Percentiles rank a stretch among this genome's conserved stretches.
Evolutionary conservation across 1,140 invertebrate species (phyloP).

Genomic region (Conopomorpha cramerella): DNA sequence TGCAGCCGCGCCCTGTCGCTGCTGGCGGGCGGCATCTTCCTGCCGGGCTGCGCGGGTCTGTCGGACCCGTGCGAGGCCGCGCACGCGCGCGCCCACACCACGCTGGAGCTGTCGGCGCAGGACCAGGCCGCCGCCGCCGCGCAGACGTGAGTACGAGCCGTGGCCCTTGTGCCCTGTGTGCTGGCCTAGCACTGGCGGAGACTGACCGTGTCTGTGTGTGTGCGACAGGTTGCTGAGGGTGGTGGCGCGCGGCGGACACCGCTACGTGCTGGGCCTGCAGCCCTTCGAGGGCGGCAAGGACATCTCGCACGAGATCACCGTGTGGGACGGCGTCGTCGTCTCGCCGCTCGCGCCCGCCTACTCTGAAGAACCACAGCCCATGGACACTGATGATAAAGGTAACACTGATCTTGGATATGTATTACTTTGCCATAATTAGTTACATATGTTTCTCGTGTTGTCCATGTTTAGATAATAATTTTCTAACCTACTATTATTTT

Average conservation of each 20-base stretch:
- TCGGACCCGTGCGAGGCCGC: slow-evolving; percentile 93
- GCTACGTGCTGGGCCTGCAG: slow-evolving; percentile 83
- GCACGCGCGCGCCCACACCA: slow-evolving; percentile 86
- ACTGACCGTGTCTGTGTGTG: no score
- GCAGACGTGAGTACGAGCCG: slow-evolving; percentile 64
- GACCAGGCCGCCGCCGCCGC: slow-evolving; percentile 92
- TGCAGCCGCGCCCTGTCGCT: slow-evolving; percentile 84
- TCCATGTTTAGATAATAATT: no score
- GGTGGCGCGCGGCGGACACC: slow-evolving; percentile 88
- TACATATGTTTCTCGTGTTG: no score
- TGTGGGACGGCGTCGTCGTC: slow-evolving; percentile 94
- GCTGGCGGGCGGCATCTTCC: slow-evolving; percentile 86
- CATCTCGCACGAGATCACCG: slow-evolving; percentile 84
- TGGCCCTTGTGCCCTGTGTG: no score
- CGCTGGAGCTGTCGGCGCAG: slow-evolving; percentile 92
- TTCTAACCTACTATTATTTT: no score
- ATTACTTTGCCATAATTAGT: no score
- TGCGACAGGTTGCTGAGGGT: slow-evolving; percentile 80
- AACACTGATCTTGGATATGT: no score
- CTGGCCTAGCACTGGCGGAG: no score
- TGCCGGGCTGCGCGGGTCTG: slow-evolving; percentile 93
- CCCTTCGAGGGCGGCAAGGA: slow-evolving; percentile 63
- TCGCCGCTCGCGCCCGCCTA: slow-evolving; percentile 91
- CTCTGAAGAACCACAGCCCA: slow-evolving; percentile 37
- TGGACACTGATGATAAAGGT: slow-evolving; percentile 51